Conservation (phyloP, 1,140 invertebrate species). For the Adelges cooleyi region DNA sequence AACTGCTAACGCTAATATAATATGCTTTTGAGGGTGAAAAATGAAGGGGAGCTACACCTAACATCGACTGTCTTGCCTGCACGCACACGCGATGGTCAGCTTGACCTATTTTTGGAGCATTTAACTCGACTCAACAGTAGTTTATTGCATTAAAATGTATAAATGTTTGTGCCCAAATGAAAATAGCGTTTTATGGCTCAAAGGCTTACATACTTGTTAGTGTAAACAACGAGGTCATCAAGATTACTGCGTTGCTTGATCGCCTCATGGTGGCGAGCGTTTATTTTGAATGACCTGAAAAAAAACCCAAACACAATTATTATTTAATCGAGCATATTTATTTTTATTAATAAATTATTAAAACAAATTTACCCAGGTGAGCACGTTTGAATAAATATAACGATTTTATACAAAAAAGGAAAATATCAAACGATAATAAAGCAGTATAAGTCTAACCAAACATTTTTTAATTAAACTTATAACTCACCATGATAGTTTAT, state of each 20-base stretch:
- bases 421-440: too few relatives aligned
- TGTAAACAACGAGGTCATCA: slow-evolving; percentile 5
- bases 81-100: slow-evolving; percentile 19
- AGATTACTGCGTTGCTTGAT: slow-evolving; percentile 5
- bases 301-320: not conserved
- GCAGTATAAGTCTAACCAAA: too few relatives aligned
- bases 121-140: slow-evolving; percentile 19
- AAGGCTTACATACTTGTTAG: slow-evolving; percentile 13
- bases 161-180: not conserved
- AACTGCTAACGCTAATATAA: not conserved
- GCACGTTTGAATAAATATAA: too few relatives aligned
- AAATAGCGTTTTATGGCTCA: not conserved
- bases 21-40: not conserved
- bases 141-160: not conserved
- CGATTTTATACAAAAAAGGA: too few relatives aligned
- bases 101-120: slow-evolving; percentile 16
- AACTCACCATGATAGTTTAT: too few relatives aligned
- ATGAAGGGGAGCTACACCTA: not conserved
- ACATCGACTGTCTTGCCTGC: too few relatives aligned
- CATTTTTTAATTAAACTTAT: too few relatives aligned
- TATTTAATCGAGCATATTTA: too few relatives aligned
- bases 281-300: not conserved
- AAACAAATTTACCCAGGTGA: too few relatives aligned
- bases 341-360: too few relatives aligned
- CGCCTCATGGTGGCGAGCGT: slow-evolving; percentile 1